Evolutionary conservation across 2,797 vertebrate species (phyloP).

Genomic region (Gambelia wislizenii): DNA sequence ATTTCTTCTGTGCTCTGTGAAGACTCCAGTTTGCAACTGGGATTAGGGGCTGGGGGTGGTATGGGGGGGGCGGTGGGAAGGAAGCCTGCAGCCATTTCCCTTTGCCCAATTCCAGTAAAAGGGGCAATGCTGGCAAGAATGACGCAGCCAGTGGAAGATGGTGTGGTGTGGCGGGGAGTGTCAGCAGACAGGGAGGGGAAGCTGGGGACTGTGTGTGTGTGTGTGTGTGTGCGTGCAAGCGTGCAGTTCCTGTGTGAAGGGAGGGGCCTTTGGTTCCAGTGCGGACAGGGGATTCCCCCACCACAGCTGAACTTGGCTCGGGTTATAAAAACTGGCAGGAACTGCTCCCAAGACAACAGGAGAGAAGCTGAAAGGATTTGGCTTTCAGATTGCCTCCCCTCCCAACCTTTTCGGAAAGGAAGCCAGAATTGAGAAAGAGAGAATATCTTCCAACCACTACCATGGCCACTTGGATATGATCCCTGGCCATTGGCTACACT

Average conservation of each 20-base stretch:
- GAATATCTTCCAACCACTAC: not conserved
- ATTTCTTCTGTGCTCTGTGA: too few relatives aligned
- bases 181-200: not conserved
- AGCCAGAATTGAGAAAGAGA: not conserved
- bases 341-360: too few relatives aligned
- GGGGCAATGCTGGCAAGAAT: not conserved
- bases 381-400: not conserved
- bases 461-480: not conserved
- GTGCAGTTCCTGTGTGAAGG: not conserved
- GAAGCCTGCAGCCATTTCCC: conserved; percentile 14
- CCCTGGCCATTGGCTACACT: too few relatives aligned
- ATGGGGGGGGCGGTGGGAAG: not conserved
- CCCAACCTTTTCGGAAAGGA: too few relatives aligned
- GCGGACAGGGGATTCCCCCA: conserved; percentile 43
- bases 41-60: not conserved
- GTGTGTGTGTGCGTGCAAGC: not conserved
- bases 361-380: not conserved
- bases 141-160: not conserved
- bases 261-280: conserved; percentile 24
- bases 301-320: not conserved
- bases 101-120: conserved; percentile 19
- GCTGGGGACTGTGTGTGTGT: not conserved
- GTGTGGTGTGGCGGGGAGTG: too few relatives aligned
- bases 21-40: too few relatives aligned
- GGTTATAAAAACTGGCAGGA: not conserved